Evolutionary conservation across 2,113 vertebrate genomes (phyloP), one percentile per base, ranked within the genome.

Genomic region (Cyanoramphus novaezelandiae): DNA sequence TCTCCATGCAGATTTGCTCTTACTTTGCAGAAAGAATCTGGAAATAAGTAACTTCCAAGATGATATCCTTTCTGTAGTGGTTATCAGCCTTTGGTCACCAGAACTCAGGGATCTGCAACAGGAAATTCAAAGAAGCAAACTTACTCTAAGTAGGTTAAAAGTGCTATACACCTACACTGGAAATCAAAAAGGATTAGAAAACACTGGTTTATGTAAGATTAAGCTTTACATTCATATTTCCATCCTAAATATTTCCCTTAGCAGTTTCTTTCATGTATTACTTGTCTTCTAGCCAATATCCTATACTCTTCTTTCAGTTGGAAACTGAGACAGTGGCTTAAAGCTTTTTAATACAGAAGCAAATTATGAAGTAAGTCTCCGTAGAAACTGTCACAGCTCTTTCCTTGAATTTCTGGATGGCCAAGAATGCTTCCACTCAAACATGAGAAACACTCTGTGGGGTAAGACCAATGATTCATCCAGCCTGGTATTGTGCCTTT

Each of bases 141-240:
- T 74, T 83, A 75, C 31, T 71, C 33, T 50, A 85, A 85, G 79
- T 72, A 76, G 75, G 62, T 88, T 95, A 88, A 85, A 93, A 88
- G 82, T 88, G 47, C 70, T 29, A 79, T 57, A 92, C n/a, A 92
- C 31, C 17, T 90, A 76, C 67, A 68, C 31, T 55, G 47, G 67
- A 79, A 95, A 87, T 82, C 15, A 82, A 79, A 87, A 70, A 93
- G 28, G 31, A 84, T 63, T 87, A 21, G 93, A 90, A 53, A 25
- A 6, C 35, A 70, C 44, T 47, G 28, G 69, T 91, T 87, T 63
- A 64, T 60, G 44, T 81, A 60, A 91, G 81, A 46, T 84, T 68
- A 21, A 79, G 67, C 8, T 82, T 88, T 92, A 83, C 41, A 59
- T 89, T 64, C 55, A 74, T 41, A 84, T 31, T 86, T 64, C 46